Base-by-base conservation (phyloP, 2,888 invertebrate genomes). In the Apocheima hispidaria region DNA sequence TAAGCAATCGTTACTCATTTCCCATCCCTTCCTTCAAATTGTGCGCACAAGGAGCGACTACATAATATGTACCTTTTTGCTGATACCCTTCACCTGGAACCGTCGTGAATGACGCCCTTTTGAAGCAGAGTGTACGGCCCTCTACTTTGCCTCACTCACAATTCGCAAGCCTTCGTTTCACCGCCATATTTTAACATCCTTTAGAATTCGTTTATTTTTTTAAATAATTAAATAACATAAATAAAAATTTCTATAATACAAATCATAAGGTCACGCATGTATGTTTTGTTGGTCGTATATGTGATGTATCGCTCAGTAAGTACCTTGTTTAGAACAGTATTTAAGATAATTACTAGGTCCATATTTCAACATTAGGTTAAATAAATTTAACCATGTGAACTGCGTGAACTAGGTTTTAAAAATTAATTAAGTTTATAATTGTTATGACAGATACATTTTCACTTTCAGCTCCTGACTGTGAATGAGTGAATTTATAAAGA, bases 1-100 rank as follows among this genome's bases (percentile, higher is more conserved):
- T 81, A 78, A 83, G 82, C 81, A 85, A 85, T 85, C 86, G 84
- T 86, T 85, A 86, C 87, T 89, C 86, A 90, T 90, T 90, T 87
- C 86, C 85, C 83, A 83, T 82, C 84, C 83, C 82, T 79, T 74
- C 81, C 82, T 81, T 70, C 70, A 78, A 78, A 81, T 81, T 81
- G 78, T 75, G 76, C 74, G 69, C 71, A 69, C 69, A 72, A 71
- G 60, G 65, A 55, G 73, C 75, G 69, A 67, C 72, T 75, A 65
- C 73, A 75, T 81, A 82, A 84, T 83, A 81, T 77, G 76, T 77
- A 81, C 84, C 81, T 83, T 84, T 84, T 82, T 81, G 76, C 81
- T 72, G 72, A 69, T 68, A 71, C 72, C 73, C 73, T 69, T 67
- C 73, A 75, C 77, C 70, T 74, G 74, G 69, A 74, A 68, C 75